Percentiles rank a stretch among this genome's conserved stretches.
Conservation (phyloP, 2,888 invertebrate species). For the Troides helena region DNA sequence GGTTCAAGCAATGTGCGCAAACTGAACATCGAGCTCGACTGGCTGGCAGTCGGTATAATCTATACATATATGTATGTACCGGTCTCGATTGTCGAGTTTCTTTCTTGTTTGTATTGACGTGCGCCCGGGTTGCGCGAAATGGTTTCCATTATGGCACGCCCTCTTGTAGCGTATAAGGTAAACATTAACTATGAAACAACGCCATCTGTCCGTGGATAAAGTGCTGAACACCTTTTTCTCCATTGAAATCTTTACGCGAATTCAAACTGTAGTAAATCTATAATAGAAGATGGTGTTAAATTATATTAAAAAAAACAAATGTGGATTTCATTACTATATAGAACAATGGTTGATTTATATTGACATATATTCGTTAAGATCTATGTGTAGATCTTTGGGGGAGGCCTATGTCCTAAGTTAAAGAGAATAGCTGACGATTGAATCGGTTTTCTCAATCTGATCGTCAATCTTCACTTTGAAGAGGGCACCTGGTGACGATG, state of each 20-base stretch:
- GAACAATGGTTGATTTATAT: no score
- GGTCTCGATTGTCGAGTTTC: slow-evolving; percentile 55
- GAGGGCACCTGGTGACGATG: no score
- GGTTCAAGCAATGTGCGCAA: slow-evolving; percentile 67
- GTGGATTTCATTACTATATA: background rate
- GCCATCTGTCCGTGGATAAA: slow-evolving; percentile 40
- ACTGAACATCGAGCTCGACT: slow-evolving; percentile 62
- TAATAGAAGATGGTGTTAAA: slow-evolving; percentile 13
- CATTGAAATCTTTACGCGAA: background rate
- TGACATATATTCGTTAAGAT: no score
- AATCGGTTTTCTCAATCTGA: no score
- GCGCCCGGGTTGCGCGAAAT: slow-evolving; percentile 60
- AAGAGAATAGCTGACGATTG: no score
- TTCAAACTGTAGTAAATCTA: background rate
- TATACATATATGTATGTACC: slow-evolving; percentile 57
- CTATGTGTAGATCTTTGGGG: no score
- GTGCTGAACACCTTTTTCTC: background rate
- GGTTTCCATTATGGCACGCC: slow-evolving; percentile 43
- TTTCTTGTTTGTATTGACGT: slow-evolving; percentile 75
- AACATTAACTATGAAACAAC: slow-evolving; percentile 34
- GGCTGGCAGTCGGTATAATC: slow-evolving; percentile 61
- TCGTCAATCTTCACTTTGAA: no score
- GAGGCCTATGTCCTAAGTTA: no score
- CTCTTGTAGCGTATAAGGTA: slow-evolving; percentile 34
- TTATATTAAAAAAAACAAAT: background rate